phyloP scores from a whole-genome alignment of 2,113 vertebrate genomes.

The Gymnarchus niloticus region DNA sequence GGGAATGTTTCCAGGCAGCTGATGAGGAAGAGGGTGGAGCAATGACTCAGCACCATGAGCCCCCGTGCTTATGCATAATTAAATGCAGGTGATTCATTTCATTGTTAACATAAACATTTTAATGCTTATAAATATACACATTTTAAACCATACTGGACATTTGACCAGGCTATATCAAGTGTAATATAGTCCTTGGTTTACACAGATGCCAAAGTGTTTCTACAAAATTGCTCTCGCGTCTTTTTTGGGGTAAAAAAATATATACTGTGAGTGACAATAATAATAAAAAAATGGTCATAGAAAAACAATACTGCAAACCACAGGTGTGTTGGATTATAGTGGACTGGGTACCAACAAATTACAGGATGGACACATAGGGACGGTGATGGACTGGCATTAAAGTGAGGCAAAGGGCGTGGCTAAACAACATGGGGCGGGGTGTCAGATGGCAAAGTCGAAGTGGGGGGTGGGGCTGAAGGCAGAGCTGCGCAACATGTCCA shows the following conservation, averaged over 20 bases:
- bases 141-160: conserved; percentile 26
- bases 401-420: not conserved
- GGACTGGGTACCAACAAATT: not conserved
- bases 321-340: not conserved
- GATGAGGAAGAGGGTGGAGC: not conserved
- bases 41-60: conserved; percentile 15
- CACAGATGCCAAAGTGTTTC: conserved; percentile 41
- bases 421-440: not conserved
- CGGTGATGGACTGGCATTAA: conserved; percentile 57
- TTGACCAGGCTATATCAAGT: conserved; percentile 25
- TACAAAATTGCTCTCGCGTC: conserved; percentile 46
- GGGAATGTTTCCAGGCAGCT: not conserved
- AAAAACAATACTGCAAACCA: conserved; percentile 37
- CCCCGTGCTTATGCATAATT: conserved; percentile 9
- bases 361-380: not conserved
- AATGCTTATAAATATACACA: conserved; percentile 46
- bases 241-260: conserved; percentile 57
- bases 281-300: conserved; percentile 32
- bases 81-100: conserved; percentile 16
- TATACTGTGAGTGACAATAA: conserved; percentile 41
- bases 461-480: conserved; percentile 78
- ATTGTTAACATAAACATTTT: conserved; percentile 20
- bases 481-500: conserved; percentile 81
- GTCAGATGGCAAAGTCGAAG: conserved; percentile 83
- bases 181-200: not conserved